Conservation (phyloP, 2,113 vertebrate genomes). For the Heterotilapia buettikoferi region DNA sequence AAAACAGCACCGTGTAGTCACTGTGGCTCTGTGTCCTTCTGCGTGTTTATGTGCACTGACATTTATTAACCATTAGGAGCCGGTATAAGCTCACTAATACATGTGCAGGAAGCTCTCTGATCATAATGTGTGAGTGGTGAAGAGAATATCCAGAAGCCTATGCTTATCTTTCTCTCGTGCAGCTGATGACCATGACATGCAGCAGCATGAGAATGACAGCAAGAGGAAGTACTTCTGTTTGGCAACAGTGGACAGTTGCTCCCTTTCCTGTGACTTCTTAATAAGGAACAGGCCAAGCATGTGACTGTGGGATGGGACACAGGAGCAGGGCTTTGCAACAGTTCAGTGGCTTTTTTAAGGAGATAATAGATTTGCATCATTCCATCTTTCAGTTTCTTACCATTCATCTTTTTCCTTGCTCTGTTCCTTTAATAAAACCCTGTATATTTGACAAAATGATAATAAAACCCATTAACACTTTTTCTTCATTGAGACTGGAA, state of each 20-base stretch:
- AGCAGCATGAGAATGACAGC: background rate
- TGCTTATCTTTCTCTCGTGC: background rate
- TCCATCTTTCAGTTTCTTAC: background rate
- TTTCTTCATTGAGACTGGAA: background rate
- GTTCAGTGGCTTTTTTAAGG: background rate
- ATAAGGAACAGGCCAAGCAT: background rate
- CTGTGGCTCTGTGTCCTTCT: background rate
- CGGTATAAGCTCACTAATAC: slow-evolving; percentile 1
- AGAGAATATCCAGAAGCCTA: background rate
- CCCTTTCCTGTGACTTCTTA: background rate
- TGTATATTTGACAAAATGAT: background rate
- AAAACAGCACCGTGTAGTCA: background rate
- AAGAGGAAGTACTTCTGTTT: background rate
- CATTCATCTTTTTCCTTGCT: background rate
- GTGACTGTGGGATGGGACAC: background rate
- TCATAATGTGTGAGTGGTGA: background rate
- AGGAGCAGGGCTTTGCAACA: background rate
- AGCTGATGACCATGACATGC: background rate
- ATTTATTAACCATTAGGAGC: slow-evolving; percentile 24
- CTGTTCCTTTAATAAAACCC: background rate
- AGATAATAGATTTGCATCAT: background rate
- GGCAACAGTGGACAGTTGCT: background rate
- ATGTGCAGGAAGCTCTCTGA: background rate
- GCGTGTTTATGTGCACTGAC: background rate
- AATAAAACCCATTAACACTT: background rate